Base-by-base conservation (phyloP, 2,797 vertebrate genomes). In the Artibeus jamaicensis region DNA sequence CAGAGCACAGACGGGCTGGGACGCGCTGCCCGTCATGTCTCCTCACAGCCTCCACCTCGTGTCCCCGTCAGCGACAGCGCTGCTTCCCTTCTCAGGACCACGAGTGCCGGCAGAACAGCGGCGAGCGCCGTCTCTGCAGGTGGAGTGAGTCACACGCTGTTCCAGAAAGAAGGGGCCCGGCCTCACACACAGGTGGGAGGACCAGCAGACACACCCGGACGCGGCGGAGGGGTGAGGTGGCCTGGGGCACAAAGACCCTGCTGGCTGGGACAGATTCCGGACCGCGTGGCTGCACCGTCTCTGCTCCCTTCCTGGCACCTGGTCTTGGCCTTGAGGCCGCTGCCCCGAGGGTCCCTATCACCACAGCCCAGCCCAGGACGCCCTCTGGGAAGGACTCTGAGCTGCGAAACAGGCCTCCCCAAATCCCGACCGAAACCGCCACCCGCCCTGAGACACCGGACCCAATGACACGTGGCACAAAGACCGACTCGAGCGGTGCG, bases 231-330 rank as follows among this genome's bases (percentile, higher is more conserved):
- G 44, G 9, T 9, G 44, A 9, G 44, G 44, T 9, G 10, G 44
- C 44, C 10, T 11, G 46, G 11, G 46, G 46, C 46, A 48, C 46
- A 48, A 12, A 48, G 46, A 29, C 59, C 57, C 39, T 2, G 37
- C 37, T 19, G 53, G 44, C 9, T 0, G 6, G 18, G 67, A 32
- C 22, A 34, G 46, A 32, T 21, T 62, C 67, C 18, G 4, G 29
- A 16, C 26, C 6, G 19, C 0, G 21, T 21, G 14, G 19, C 19
- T 6, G 2, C 0, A 5, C 24, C 48, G 2, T 22, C 29, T 53
- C 91, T n/a, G 18, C 6, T 42, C 57, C 8, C 48, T 14, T 10
- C 59, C 3, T 12, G 19, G 39, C 2, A 5, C 1, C 46, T 15
- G 6, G 16, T 44, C 46, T 7, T 4, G 22, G 22, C 46, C 3